Base-by-base conservation (phyloP, 2,797 vertebrate genomes). In the Rallus crepitans region DNA sequence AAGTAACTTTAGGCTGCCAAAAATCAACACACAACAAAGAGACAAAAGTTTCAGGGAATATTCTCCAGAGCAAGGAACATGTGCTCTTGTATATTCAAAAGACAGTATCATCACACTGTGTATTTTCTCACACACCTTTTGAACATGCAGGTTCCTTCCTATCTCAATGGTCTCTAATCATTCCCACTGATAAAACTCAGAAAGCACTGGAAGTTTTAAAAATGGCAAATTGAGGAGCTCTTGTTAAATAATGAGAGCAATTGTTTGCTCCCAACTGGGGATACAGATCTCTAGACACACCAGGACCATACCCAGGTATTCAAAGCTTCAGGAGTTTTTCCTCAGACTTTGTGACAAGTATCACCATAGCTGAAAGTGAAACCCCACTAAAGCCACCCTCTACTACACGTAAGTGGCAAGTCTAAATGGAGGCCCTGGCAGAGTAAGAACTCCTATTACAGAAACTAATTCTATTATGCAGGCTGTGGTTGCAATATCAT, bases 21-120 rank as follows among this genome's bases (percentile, higher is more conserved):
- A 45, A 75, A 80, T 17, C 42, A 81, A 86, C 28, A 27, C 13
- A 53, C 8, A 55, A 24, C 37, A 52, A 40, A 82, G 21, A 45
- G 20, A 33, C 20, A 17, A 28, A 56, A 39, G 21, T 70, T 75
- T 70, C n/a, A 63, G 11, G 14, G 7, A 57, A 23, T 27, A 63
- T 18, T 52, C 24, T 33, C 27, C 30, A 52, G 17, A 39, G 20
- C 21, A 64, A 24, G 17, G 24, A 70, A 70, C 20, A 28, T 15
- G 28, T 30, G 25, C 17, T 24, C n/a, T 50, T 40, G 37, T 3
- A 9, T 11, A 57, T 25, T 75, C 19, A 21, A 21, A 69, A 4
- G 8, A 17, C 2, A 0, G 12, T n/a, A 53, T 45, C 28, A 64
- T 7, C 21, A 27, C 6, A 0, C 7, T 19, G 37, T 9, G 15